phyloP scores from a whole-genome alignment of 2,113 vertebrate species.

The Nothobranchius kuhntae region DNA sequence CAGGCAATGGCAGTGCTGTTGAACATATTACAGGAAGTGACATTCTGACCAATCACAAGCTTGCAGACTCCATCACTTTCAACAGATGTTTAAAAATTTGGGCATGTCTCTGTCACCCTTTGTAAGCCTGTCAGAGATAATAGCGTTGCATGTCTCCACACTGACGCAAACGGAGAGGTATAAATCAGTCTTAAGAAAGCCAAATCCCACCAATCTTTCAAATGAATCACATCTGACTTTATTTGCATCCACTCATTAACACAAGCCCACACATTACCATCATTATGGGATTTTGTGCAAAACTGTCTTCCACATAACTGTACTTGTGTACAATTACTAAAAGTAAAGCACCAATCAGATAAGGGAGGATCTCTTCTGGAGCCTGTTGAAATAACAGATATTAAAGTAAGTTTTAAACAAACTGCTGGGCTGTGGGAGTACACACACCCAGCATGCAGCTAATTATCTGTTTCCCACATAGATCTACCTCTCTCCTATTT shows the following conservation, averaged over 20 bases:
- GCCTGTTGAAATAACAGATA: constrained; percentile 9
- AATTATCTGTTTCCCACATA: too few relatives aligned
- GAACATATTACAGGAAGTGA: too few relatives aligned
- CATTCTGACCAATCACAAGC: too few relatives aligned
- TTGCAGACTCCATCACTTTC: too few relatives aligned
- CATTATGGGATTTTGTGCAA: constrained; percentile 6
- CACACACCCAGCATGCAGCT: background rate
- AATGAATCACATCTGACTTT: constrained; percentile 8
- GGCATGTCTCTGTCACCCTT: too few relatives aligned
- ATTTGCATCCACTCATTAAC: background rate
- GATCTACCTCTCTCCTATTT: background rate
- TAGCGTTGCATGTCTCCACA: too few relatives aligned
- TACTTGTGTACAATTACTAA: background rate
- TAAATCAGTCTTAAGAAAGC: too few relatives aligned
- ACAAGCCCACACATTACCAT: constrained; percentile 4
- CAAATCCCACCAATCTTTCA: constrained; percentile 3
- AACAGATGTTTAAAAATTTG: too few relatives aligned
- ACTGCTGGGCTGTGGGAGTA: background rate
- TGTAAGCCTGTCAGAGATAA: too few relatives aligned
- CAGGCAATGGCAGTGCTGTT: too few relatives aligned
- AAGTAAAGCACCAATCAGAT: background rate
- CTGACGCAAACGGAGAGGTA: too few relatives aligned
- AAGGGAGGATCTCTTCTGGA: constrained; percentile 5
- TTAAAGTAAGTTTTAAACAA: constrained; percentile 9
- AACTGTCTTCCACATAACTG: background rate